phyloP scores from a whole-genome alignment of 2,888 invertebrate genomes.

The Microdon myrmicae region DNA sequence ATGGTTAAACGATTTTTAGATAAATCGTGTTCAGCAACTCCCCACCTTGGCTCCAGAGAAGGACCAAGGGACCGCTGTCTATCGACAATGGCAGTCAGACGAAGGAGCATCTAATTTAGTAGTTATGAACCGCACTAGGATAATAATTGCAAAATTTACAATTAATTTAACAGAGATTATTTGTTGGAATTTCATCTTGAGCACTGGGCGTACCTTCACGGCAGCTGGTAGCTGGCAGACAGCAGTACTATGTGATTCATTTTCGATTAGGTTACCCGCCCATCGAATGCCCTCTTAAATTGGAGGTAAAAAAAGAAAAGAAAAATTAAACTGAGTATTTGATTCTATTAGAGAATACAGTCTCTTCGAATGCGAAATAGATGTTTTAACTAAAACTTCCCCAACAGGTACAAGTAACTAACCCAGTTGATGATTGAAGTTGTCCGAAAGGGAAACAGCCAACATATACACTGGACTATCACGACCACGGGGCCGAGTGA shows the following conservation, averaged over 20 bases:
- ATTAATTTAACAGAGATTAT: slow-evolving; percentile 55
- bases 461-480: neutral
- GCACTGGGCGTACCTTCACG: neutral
- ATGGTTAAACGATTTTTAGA: no score
- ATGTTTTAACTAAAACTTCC: slow-evolving; percentile 33
- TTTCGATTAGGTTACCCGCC: slow-evolving; percentile 14
- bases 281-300: no score
- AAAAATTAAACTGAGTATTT: slow-evolving; percentile 10
- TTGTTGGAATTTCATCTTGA: slow-evolving; percentile 48
- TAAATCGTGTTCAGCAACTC: no score
- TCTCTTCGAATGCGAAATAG: slow-evolving; percentile 17
- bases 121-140: slow-evolving; percentile 41
- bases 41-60: no score
- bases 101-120: slow-evolving; percentile 45
- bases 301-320: slow-evolving; percentile 16
- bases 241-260: no score
- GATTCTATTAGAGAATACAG: slow-evolving; percentile 24
- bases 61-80: no score
- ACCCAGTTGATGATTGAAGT: slow-evolving; percentile 40
- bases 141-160: slow-evolving; percentile 55
- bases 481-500: slow-evolving; percentile 11
- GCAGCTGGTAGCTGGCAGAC: no score
- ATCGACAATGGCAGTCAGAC: slow-evolving; percentile 18
- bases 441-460: slow-evolving; percentile 23
- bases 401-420: slow-evolving; percentile 41